Evolutionary conservation across 2,113 vertebrate species (phyloP).

Genomic region (Puma concolor): DNA sequence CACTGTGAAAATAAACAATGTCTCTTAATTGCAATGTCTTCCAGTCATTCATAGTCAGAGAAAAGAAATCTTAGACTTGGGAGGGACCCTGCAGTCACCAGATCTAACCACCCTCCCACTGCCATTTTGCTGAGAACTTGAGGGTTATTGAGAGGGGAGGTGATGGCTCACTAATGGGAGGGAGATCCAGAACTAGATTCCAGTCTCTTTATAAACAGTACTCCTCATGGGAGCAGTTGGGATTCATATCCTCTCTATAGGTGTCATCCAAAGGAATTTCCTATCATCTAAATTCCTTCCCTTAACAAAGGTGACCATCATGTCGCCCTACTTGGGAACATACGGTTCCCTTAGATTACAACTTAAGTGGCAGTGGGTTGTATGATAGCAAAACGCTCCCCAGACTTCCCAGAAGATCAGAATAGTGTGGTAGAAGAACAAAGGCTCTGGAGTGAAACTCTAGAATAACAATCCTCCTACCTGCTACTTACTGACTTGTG

Average conservation of each 20-base stretch:
- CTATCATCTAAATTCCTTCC: background rate
- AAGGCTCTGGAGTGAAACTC: background rate
- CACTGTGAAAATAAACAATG: background rate
- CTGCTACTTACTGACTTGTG: background rate
- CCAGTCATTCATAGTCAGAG: background rate
- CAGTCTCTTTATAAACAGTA: background rate
- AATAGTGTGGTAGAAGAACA: background rate
- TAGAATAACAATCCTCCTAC: background rate
- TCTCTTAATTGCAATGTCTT: background rate
- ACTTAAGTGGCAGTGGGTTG: background rate
- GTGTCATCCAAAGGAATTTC: background rate
- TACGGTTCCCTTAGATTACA: background rate
- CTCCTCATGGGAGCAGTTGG: background rate
- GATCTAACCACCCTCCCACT: background rate
- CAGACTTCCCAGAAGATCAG: background rate
- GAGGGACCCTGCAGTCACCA: background rate
- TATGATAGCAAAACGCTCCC: constrained; percentile 15
- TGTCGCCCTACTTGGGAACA: background rate
- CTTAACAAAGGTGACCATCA: background rate
- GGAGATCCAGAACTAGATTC: background rate
- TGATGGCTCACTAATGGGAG: background rate
- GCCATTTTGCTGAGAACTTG: background rate
- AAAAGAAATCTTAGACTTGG: background rate
- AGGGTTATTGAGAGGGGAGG: background rate
- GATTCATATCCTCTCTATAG: background rate